These are phyloP conservation scores for Tachycineta bicolor DNA, from an alignment of 2,113 vertebrate genomes.

Conservation along the genomic window DNA sequence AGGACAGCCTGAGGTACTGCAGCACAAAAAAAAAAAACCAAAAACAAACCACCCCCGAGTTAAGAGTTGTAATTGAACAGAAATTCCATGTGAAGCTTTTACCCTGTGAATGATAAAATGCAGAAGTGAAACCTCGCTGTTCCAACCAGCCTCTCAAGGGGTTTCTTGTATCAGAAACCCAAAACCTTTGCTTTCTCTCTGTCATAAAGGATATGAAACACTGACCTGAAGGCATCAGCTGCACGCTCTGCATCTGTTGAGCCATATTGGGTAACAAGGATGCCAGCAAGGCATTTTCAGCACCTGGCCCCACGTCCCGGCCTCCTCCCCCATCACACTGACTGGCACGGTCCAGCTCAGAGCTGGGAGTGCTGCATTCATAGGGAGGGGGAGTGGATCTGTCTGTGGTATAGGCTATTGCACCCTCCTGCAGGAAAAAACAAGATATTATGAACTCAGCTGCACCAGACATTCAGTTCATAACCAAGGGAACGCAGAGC, in stretches of 20 bases:
- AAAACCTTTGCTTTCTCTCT: neutral
- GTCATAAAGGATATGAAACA: neutral
- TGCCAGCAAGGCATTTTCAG: constrained; percentile 83
- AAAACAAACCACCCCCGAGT: neutral
- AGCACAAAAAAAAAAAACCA: neutral
- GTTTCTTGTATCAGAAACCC: neutral
- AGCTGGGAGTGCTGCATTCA: constrained; percentile 83
- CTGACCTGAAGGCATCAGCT: constrained; percentile 91
- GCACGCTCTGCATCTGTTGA: constrained; percentile 72
- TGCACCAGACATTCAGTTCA: neutral
- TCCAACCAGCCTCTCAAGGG: neutral
- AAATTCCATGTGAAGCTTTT: neutral
- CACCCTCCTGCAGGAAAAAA: constrained; percentile 79
- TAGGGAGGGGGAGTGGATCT: constrained; percentile 80
- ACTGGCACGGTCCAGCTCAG: constrained; percentile 81
- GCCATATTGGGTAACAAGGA: constrained; percentile 77
- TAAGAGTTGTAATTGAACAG: neutral
- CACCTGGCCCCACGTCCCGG: constrained; percentile 59
- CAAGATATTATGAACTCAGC: neutral
- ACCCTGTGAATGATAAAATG: neutral
- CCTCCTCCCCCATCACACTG: constrained; percentile 72
- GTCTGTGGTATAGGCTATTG: constrained; percentile 73
- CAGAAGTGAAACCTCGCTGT: neutral
- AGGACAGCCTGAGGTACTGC: constrained; percentile 82
- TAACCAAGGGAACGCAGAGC: neutral